Evolutionary conservation across 1,140 invertebrate genomes (phyloP), one percentile per base, ranked within the genome.

Genomic region (Neodiprion pinetum): DNA sequence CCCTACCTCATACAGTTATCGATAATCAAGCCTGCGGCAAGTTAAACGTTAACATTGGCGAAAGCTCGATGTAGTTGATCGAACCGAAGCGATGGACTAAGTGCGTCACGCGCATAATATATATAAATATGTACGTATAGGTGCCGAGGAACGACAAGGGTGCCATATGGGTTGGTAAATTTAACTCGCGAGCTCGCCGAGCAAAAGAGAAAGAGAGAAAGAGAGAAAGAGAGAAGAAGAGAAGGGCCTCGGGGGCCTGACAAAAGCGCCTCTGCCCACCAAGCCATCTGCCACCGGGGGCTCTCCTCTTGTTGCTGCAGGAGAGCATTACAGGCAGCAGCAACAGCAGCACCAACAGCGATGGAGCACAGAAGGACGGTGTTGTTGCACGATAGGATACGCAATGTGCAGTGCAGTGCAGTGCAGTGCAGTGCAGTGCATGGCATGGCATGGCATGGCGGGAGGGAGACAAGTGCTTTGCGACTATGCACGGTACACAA

Each of bases 111-210:
- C 28, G 28, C 28, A 40, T 40, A 3, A 40, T 40, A 40, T 40
- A 40, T 40, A 40, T 40, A 40, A 3, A 40, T 40, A 40, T 40
- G 5, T 40, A 40, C 28, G 28, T 40, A 40, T 40, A 40, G 28
- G 50, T 53, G 77, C 50, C 61, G 72, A 61, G 48, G 71, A 72
- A 73, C 72, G 71, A 72, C 48, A 75, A 75, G 77, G 75, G 71
- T 76, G 75, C 82, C 82, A 83, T 83, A 83, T 83, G 82, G 82
- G 80, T 82, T 81, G 78, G 82, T 82, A 81, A 81, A 83, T 81
- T 83, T 82, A 83, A 83, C 80, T 82, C 71, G 47, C 28, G 70
- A 47, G 78, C 70, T 73, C 72, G 67, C 67, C 48, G 53, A 76
- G 77, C 80, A 74, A 78, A 72, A 0, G 53, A 61, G 53, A 53